Percentiles rank a stretch among this genome's conserved stretches.
Evolutionary conservation across 1,140 invertebrate genomes (phyloP).

Genomic region (Drusus annulatus): DNA sequence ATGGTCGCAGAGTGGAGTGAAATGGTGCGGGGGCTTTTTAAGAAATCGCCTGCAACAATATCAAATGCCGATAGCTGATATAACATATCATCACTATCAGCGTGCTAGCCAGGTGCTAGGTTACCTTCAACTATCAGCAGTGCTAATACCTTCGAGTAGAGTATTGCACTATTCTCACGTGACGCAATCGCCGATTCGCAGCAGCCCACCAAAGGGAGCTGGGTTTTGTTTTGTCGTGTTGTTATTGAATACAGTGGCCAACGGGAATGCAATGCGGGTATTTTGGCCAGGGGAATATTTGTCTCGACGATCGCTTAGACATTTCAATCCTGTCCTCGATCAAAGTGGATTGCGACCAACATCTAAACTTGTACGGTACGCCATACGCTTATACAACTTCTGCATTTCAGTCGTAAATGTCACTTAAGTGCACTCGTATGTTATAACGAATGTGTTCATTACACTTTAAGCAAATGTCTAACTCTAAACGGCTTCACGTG

Average conservation of each 20-base stretch:
- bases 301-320: slow-evolving; percentile 42
- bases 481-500: neutral
- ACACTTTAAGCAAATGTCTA: neutral
- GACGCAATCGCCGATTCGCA: neutral
- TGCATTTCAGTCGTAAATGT: neutral
- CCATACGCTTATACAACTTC: neutral
- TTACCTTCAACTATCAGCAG: too few relatives aligned
- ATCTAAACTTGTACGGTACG: slow-evolving; percentile 8
- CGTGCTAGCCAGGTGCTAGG: too few relatives aligned
- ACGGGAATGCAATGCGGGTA: slow-evolving; percentile 16
- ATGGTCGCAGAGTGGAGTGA: too few relatives aligned
- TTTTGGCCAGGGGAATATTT: slow-evolving; percentile 38
- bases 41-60: too few relatives aligned
- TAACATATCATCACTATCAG: too few relatives aligned
- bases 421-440: slow-evolving; percentile 11
- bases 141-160: too few relatives aligned
- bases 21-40: too few relatives aligned
- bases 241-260: slow-evolving; percentile 39
- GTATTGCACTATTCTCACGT: neutral
- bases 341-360: slow-evolving; percentile 39
- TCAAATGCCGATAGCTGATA: too few relatives aligned
- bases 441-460: neutral
- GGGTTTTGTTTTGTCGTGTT: neutral
- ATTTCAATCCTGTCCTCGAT: slow-evolving; percentile 49
- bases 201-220: neutral